A percentile compares a stretch with the other conserved stretches of the same genome.
Evolutionary conservation across 1,140 invertebrate species (phyloP).

Genomic region (Eumaeus atala): DNA sequence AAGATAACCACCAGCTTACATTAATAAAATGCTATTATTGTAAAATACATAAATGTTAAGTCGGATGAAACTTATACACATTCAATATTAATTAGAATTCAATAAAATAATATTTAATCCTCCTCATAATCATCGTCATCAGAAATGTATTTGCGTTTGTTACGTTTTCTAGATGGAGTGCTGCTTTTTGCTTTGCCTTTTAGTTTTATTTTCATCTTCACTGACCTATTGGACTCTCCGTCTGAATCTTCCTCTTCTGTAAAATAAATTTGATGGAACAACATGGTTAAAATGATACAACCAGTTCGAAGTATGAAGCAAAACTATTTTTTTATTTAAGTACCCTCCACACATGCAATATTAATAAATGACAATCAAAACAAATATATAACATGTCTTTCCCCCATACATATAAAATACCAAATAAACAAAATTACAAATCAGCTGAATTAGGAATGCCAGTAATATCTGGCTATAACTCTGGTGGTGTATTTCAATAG

Average conservation of each 20-base stretch:
- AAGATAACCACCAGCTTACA: background rate
- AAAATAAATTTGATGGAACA: conserved; percentile 20
- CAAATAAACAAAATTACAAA: too few relatives aligned
- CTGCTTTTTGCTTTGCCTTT: conserved; percentile 57
- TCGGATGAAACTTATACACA: conserved; percentile 18
- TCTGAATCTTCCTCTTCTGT: conserved; percentile 68
- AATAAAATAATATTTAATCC: conserved; percentile 41
- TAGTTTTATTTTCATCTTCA: conserved; percentile 73
- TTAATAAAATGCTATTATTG: conserved; percentile 10
- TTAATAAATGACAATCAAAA: too few relatives aligned
- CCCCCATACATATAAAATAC: too few relatives aligned
- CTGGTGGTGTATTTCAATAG: too few relatives aligned
- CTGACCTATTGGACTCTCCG: conserved; percentile 66
- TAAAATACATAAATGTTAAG: conserved; percentile 8
- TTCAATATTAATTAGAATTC: conserved; percentile 16
- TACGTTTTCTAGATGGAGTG: conserved; percentile 59
- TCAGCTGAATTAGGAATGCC: too few relatives aligned
- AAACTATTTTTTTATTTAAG: too few relatives aligned
- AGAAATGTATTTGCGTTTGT: conserved; percentile 65
- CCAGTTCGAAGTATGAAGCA: too few relatives aligned
- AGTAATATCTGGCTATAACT: too few relatives aligned
- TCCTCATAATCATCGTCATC: conserved; percentile 72
- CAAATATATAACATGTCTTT: too few relatives aligned
- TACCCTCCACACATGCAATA: too few relatives aligned
- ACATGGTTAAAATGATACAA: too few relatives aligned